Evolutionary conservation across 2,797 vertebrate genomes (phyloP).

Genomic region (Malacoctenus gilli): DNA sequence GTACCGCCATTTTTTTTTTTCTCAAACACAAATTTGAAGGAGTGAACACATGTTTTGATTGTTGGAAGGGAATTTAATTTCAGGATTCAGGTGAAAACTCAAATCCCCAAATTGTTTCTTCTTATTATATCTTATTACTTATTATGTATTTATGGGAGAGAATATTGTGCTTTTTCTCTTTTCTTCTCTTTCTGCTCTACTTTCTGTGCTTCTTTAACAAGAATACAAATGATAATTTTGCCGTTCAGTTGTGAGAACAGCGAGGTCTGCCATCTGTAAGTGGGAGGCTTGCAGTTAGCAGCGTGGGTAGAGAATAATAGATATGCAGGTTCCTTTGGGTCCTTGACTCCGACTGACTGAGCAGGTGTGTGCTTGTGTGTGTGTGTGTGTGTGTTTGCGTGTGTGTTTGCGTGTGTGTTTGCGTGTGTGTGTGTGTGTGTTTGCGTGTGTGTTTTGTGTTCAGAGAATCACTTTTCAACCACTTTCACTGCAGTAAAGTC

Average conservation of each 20-base stretch:
- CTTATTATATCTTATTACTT: constrained; percentile 17
- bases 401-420: constrained; percentile 30
- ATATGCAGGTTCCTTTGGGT: constrained; percentile 57
- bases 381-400: constrained; percentile 38
- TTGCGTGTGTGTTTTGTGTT: constrained; percentile 26
- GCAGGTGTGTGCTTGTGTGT: constrained; percentile 42
- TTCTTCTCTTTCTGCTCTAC: constrained; percentile 16
- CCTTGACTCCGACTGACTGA: constrained; percentile 41
- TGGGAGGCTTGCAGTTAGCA: constrained; percentile 47
- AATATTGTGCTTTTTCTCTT: constrained; percentile 7
- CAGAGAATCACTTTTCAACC: constrained; percentile 15
- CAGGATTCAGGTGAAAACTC: neutral
- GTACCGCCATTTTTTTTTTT: no score
- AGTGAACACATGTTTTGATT: constrained; percentile 7
- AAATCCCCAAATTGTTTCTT: neutral
- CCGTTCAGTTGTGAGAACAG: constrained; percentile 42
- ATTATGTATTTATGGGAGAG: neutral
- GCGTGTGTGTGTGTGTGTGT: constrained; percentile 39
- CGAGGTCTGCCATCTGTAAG: constrained; percentile 55
- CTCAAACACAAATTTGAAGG: neutral
- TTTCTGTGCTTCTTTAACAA: constrained; percentile 26
- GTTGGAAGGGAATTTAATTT: constrained; percentile 3
- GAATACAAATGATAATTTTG: constrained; percentile 48
- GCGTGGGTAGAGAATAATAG: constrained; percentile 58
- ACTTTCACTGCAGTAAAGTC: constrained; percentile 13